Evolutionary conservation across 1,140 invertebrate genomes (phyloP), one percentile per base, ranked within the genome.

Genomic region (Drosophila cardini): DNA sequence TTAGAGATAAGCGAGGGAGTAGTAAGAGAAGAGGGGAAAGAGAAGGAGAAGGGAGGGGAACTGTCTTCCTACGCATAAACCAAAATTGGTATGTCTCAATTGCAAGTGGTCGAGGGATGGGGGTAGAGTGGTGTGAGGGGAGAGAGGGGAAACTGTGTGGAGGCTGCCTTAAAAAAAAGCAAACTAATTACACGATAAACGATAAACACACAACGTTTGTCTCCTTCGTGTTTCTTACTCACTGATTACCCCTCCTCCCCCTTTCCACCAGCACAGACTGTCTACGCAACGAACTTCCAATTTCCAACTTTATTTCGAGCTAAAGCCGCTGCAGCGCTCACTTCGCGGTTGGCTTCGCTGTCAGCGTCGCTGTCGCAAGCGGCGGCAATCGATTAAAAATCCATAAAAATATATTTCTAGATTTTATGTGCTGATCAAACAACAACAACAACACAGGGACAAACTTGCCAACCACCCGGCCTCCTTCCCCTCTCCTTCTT

Each of bases 341-440:
- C 8, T 18, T 46, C 15, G 15, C 42, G 6, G 5, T n/a, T 43
- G 42, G 16, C 42, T 13, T 16, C 15, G 13, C 16, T 6, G 15
- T 15, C 43, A n/a, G 53, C 42, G 43, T 32, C 45, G 45, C 16
- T 74, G 56, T 48, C 58, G 72, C 68, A 71, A 62, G 72, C 72
- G 67, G 58, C 80, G 80, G 77, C 84, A 89, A 89, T 89, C 84
- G 84, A 89, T 89, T 89, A 90, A 89, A 89, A 89, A 90, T 89
- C 84, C 84, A 89, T 89, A 89, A 89, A 89, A 89, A 84, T 89
- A 89, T 90, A 89, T 89, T 89, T 90, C 85, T 89, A 89, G 84
- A 89, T 89, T 84, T 89, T 84, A 84, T 89, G 87, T 89, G 78
- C 80, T 84, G 84, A 89, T 89, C 85, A 64, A 52, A 65, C 32